Evolutionary conservation across 2,113 vertebrate species (phyloP).

Genomic region (Pelobates fuscus): DNA sequence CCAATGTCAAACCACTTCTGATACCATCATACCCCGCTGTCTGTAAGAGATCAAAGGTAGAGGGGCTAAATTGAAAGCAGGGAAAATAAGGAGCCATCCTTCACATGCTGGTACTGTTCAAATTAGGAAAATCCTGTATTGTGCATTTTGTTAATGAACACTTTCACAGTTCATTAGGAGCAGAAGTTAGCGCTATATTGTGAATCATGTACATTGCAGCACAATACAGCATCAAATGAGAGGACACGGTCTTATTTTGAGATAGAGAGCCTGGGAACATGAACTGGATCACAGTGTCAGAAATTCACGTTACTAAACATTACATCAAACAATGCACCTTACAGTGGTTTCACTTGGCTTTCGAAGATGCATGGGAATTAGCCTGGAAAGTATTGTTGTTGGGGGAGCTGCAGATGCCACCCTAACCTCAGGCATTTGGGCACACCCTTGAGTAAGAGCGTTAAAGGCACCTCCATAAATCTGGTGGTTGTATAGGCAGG

Average conservation of each 20-base stretch:
- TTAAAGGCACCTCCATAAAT: neutral
- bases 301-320: no score
- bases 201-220: no score
- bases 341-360: no score
- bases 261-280: no score
- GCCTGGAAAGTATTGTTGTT: neutral
- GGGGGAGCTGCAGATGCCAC: neutral
- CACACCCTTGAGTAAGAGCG: conserved; percentile 15
- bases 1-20: conserved; percentile 36
- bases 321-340: no score
- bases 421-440: neutral
- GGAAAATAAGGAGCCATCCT: neutral
- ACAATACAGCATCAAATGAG: no score
- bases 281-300: no score
- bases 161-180: no score
- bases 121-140: no score
- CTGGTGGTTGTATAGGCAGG: neutral
- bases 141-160: no score
- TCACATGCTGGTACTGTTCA: no score
- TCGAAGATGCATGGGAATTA: neutral
- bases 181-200: no score
- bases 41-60: conserved; percentile 40
- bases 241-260: neutral
- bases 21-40: conserved; percentile 32
- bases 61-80: neutral